These are phyloP conservation scores for Spisula solida DNA, from an alignment of 2,888 invertebrate species.

Conservation along the genomic window DNA sequence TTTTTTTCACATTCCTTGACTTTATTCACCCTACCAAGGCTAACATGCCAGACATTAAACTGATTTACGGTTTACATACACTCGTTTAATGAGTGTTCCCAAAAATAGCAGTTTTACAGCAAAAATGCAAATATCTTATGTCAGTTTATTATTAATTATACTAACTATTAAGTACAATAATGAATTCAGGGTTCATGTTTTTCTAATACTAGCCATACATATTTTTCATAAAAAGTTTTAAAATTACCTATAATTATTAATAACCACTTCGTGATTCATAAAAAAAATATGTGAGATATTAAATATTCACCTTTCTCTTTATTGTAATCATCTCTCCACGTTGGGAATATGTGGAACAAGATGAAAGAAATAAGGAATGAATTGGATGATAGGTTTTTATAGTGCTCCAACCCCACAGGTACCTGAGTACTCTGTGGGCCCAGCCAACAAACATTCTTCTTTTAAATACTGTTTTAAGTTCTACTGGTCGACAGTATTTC, in stretches of 20 bases:
- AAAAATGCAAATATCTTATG: neutral
- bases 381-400: too few relatives aligned
- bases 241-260: neutral
- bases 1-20: conserved; percentile 11
- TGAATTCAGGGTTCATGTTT: too few relatives aligned
- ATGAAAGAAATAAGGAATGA: too few relatives aligned
- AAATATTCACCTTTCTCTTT: neutral
- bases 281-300: neutral
- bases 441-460: too few relatives aligned
- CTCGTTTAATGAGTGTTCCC: neutral
- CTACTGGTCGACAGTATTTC: too few relatives aligned
- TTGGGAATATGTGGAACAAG: too few relatives aligned
- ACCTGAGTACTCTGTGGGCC: too few relatives aligned
- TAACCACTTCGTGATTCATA: neutral
- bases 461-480: too few relatives aligned
- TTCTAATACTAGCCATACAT: too few relatives aligned
- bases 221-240: too few relatives aligned
- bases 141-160: neutral
- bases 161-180: too few relatives aligned
- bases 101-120: neutral
- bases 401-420: too few relatives aligned
- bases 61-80: neutral
- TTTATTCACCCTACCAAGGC: neutral
- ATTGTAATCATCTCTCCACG: neutral
- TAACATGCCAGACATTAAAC: neutral